A percentile compares a stretch with the other conserved stretches of the same genome.
Evolutionary conservation across 2,797 vertebrate species (phyloP).

Genomic region (Setipinna tenuifilis): DNA sequence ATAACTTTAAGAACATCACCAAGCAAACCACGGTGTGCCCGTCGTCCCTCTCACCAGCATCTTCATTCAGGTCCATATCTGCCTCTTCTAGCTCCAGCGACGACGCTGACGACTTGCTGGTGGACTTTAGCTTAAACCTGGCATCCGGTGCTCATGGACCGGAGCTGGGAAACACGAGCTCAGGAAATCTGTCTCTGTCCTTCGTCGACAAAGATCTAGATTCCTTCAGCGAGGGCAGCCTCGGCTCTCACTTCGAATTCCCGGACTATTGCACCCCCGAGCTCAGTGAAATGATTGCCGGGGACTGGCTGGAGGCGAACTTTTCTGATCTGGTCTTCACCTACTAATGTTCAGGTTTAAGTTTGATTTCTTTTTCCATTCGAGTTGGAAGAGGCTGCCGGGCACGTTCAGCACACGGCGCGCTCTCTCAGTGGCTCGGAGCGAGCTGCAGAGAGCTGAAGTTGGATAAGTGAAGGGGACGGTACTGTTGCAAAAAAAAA

Average conservation of each 20-base stretch:
- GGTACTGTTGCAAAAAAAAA: constrained; percentile 60
- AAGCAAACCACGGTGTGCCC: constrained; percentile 76
- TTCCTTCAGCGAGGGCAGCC: constrained; percentile 87
- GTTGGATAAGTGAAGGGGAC: constrained; percentile 58
- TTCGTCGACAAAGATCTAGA: constrained; percentile 93
- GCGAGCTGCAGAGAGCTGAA: constrained; percentile 41
- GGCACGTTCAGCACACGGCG: not conserved
- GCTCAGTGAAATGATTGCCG: constrained; percentile 95
- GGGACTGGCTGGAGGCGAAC: constrained; percentile 93
- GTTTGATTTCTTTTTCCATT: not conserved
- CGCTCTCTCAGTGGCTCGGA: not conserved
- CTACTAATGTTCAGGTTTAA: constrained; percentile 72
- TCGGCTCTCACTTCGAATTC: constrained; percentile 95
- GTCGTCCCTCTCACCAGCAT: constrained; percentile 79
- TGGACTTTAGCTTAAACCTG: constrained; percentile 88
- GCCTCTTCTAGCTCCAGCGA: constrained; percentile 78
- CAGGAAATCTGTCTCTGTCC: constrained; percentile 85
- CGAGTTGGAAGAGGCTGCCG: not conserved
- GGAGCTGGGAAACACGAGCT: constrained; percentile 78
- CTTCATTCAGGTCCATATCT: constrained; percentile 82
- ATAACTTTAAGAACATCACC: constrained; percentile 95
- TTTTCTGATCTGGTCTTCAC: constrained; percentile 95
- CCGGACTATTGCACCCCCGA: constrained; percentile 95
- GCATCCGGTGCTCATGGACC: constrained; percentile 78
- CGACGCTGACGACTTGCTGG: constrained; percentile 87